Percentiles rank a stretch among this genome's conserved stretches.
Conservation (phyloP, 2,113 vertebrate genomes). For the Miniopterus natalensis region DNA sequence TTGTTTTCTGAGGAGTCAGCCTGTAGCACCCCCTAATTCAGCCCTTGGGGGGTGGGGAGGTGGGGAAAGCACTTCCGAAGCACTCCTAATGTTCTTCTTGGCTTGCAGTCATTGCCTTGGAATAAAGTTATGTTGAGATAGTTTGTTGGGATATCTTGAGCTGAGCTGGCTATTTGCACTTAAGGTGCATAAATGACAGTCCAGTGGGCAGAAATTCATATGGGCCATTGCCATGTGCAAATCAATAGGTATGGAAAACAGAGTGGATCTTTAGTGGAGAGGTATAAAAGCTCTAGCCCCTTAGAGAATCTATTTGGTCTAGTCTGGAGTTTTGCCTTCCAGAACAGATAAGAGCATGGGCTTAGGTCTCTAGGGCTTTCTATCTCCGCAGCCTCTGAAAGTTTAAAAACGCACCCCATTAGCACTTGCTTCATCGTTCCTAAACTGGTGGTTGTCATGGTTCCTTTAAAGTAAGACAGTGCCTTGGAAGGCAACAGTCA, state of each 20-base stretch:
- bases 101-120: constrained; percentile 32
- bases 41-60: not conserved
- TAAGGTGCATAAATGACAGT: not conserved
- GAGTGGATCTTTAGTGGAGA: not conserved
- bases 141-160: not conserved
- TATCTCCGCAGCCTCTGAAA: constrained; percentile 60
- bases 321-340: constrained; percentile 59
- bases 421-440: constrained; percentile 75
- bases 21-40: not conserved
- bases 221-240: not conserved
- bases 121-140: constrained; percentile 31
- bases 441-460: constrained; percentile 79
- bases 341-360: constrained; percentile 58
- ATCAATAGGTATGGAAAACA: not conserved
- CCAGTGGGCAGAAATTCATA: not conserved
- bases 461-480: constrained; percentile 76
- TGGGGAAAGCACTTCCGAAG: not conserved
- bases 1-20: not conserved
- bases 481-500: constrained; percentile 80
- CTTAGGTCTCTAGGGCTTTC: constrained; percentile 61
- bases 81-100: not conserved
- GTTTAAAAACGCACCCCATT: constrained; percentile 77
- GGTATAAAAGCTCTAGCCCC: constrained; percentile 16
- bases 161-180: not conserved
- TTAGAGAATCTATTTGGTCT: constrained; percentile 27